These are phyloP conservation scores for Caenorhabditis angaria DNA, from an alignment of 2,888 invertebrate species.

Conservation along the genomic window DNA sequence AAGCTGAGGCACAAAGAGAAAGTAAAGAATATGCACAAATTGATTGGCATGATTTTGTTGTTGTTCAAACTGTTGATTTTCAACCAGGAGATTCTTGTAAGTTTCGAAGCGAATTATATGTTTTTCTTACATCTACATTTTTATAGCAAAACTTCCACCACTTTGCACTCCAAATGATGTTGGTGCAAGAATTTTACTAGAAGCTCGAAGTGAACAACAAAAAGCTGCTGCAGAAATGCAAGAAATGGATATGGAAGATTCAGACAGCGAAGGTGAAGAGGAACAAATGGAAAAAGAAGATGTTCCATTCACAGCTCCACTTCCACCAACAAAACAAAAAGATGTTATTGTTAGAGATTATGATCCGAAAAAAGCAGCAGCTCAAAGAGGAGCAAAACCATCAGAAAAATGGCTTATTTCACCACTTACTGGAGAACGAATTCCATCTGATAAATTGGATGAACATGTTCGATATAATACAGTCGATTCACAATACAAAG, in stretches of 20 bases:
- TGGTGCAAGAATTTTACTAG: slow-evolving; percentile 75
- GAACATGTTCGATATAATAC: slow-evolving; percentile 86
- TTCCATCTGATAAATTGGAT: slow-evolving; percentile 94
- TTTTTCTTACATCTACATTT: not conserved
- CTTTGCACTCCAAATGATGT: slow-evolving; percentile 76
- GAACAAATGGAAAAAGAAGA: slow-evolving; percentile 28
- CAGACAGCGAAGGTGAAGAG: slow-evolving; percentile 65
- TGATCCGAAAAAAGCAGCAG: slow-evolving; percentile 86
- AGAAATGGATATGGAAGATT: slow-evolving; percentile 72
- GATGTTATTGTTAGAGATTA: slow-evolving; percentile 77
- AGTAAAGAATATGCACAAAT: slow-evolving; percentile 89
- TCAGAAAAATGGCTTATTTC: slow-evolving; percentile 85
- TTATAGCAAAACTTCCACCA: slow-evolving; percentile 74
- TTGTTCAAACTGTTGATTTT: slow-evolving; percentile 99
- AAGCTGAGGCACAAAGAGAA: slow-evolving; percentile 90
- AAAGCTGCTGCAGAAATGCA: slow-evolving; percentile 62
- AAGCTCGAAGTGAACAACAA: slow-evolving; percentile 72
- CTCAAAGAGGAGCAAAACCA: slow-evolving; percentile 15
- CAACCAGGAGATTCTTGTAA: slow-evolving; percentile 89
- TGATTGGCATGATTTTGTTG: slow-evolving; percentile 99
- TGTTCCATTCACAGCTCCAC: slow-evolving; percentile 77
- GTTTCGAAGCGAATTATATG: slow-evolving; percentile 6
- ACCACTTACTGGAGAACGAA: slow-evolving; percentile 96
- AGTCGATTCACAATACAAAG: slow-evolving; percentile 78
- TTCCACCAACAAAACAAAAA: slow-evolving; percentile 54